A percentile compares a stretch with the other conserved stretches of the same genome.
phyloP scores from a whole-genome alignment of 1,140 invertebrate genomes.

The Neuroterus valhalla region DNA sequence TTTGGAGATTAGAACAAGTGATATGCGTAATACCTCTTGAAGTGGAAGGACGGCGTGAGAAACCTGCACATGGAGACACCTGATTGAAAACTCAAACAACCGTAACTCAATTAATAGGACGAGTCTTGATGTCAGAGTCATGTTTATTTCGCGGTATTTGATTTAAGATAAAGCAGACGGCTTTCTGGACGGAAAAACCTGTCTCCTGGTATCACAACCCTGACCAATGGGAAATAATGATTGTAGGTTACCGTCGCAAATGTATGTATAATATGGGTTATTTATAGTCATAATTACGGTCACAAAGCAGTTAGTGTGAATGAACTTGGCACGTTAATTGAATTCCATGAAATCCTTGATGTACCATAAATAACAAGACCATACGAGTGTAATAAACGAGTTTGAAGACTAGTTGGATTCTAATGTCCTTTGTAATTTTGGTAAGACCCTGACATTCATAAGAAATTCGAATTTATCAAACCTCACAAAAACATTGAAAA shows the following conservation, averaged over 20 bases:
- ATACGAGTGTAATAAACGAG: not conserved
- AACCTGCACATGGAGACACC: not conserved
- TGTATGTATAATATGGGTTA: slow-evolving; percentile 24
- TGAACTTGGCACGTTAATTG: slow-evolving; percentile 18
- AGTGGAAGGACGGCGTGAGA: slow-evolving; percentile 4
- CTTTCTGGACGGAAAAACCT: slow-evolving; percentile 5
- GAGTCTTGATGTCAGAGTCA: slow-evolving; percentile 10
- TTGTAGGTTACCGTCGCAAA: slow-evolving; percentile 15
- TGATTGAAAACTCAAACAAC: slow-evolving; percentile 27
- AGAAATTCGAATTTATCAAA: not conserved
- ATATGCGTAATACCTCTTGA: not conserved
- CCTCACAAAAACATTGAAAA: too few species aligned
- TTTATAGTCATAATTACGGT: slow-evolving; percentile 22
- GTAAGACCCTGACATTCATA: not conserved
- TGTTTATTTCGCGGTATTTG: slow-evolving; percentile 25
- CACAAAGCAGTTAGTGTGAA: slow-evolving; percentile 9
- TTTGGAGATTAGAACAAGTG: not conserved
- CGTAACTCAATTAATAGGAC: slow-evolving; percentile 25
- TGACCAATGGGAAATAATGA: slow-evolving; percentile 19
- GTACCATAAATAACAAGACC: not conserved
- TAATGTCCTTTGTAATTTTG: slow-evolving; percentile 18
- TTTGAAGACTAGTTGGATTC: slow-evolving; percentile 2
- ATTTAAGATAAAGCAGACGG: slow-evolving; percentile 12
- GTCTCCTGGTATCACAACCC: not conserved
- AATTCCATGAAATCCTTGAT: slow-evolving; percentile 9